These are phyloP conservation scores for Zoanthus sansibaricus DNA, from an alignment of 92 coral and sea anemone species.

Conservation along the genomic window DNA sequence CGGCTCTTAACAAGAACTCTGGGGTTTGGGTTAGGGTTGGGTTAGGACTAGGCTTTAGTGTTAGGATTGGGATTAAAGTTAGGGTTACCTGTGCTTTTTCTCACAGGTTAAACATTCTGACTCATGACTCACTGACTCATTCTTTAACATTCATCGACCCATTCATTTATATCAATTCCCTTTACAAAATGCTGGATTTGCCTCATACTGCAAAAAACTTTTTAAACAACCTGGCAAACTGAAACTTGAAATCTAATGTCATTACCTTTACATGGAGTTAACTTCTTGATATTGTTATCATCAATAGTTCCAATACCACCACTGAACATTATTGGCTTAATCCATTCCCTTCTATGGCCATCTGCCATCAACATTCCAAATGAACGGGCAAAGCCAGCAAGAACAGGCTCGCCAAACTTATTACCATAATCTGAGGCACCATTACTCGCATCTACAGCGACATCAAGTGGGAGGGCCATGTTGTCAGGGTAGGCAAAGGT, in stretches of 20 bases:
- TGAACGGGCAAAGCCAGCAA: slow-evolving; percentile 95
- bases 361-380: slow-evolving; percentile 91
- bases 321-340: slow-evolving; percentile 98
- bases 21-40: too few relatives aligned
- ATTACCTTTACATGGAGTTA: slow-evolving; percentile 83
- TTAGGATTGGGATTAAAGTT: too few relatives aligned
- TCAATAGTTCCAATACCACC: slow-evolving; percentile 96
- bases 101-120: too few relatives aligned
- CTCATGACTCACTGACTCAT: too few relatives aligned
- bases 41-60: too few relatives aligned
- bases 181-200: too few relatives aligned
- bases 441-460: slow-evolving; percentile 95
- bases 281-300: slow-evolving; percentile 65
- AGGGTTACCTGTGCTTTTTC: too few relatives aligned
- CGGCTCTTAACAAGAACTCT: too few relatives aligned
- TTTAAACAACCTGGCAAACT: too few relatives aligned
- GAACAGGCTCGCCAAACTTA: slow-evolving; percentile 99
- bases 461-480: slow-evolving; percentile 91
- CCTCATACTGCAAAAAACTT: too few relatives aligned
- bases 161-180: too few relatives aligned
- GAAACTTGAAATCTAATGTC: background rate
- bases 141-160: too few relatives aligned
- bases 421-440: slow-evolving; percentile 99
- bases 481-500: slow-evolving; percentile 81
- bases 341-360: slow-evolving; percentile 94